phyloP scores from a whole-genome alignment of 2,797 vertebrate species.

The Lophotriccus pileatus region DNA sequence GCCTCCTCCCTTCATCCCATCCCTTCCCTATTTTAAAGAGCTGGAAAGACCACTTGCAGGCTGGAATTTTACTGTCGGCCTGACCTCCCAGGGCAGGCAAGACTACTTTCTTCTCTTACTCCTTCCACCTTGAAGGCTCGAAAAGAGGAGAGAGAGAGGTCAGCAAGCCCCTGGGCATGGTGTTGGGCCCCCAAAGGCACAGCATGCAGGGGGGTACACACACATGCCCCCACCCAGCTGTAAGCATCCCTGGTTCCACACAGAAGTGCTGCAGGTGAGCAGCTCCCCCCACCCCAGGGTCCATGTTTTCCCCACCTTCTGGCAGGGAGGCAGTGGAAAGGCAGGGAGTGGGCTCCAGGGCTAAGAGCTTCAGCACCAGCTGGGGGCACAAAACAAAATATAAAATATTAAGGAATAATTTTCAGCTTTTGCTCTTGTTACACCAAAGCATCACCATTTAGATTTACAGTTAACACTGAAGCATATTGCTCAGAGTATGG shows the following conservation, averaged over 20 bases:
- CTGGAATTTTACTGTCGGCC: background rate
- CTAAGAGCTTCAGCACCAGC: background rate
- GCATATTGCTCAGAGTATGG: fast-evolving
- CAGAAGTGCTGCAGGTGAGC: background rate
- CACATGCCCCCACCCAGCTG: background rate
- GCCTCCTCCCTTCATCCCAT: background rate
- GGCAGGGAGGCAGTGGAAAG: background rate
- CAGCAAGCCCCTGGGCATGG: background rate
- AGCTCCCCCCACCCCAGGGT: background rate
- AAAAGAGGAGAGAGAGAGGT: background rate
- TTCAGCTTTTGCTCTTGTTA: background rate
- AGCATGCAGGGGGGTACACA: fast-evolving
- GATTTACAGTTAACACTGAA: background rate
- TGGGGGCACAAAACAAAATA: background rate
- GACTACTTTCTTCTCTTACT: background rate
- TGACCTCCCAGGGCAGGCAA: background rate
- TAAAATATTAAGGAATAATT: background rate
- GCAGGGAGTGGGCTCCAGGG: background rate
- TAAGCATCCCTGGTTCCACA: background rate
- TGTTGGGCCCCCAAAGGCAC: background rate
- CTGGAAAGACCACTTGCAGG: background rate
- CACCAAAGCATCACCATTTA: background rate
- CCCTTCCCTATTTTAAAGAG: background rate
- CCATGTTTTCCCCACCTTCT: fast-evolving
- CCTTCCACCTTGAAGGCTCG: background rate